These are phyloP conservation scores for Parnassius glacialis DNA, from an alignment of 2,888 invertebrate genomes.

Conservation along the genomic window DNA sequence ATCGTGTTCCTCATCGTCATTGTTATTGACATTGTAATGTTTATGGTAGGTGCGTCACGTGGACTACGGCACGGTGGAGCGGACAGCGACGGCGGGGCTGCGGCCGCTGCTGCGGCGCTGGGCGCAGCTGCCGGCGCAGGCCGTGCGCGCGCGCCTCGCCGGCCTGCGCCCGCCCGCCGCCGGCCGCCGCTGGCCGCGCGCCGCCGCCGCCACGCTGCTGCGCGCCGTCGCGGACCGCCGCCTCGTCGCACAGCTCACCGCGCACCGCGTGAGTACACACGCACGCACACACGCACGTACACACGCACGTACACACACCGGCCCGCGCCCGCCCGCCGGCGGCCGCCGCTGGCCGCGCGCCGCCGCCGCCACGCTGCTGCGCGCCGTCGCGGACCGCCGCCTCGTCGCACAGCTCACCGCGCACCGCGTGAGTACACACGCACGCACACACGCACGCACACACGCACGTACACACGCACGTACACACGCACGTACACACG, in stretches of 20 bases:
- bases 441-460: too few species aligned
- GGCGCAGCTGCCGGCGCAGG: conserved; percentile 71
- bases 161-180: conserved; percentile 61
- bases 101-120: conserved; percentile 62
- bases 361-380: conserved; percentile 49
- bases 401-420: too few species aligned
- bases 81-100: conserved; percentile 43
- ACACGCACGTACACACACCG: too few species aligned
- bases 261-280: too few species aligned
- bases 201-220: conserved; percentile 62
- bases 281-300: too few species aligned
- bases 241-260: conserved; percentile 37
- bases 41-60: conserved; percentile 73
- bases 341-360: too few species aligned
- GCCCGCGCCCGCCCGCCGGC: too few species aligned
- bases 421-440: too few species aligned
- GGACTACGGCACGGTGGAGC: conserved; percentile 80
- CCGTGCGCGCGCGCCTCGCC: conserved; percentile 72
- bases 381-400: conserved; percentile 26
- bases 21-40: neutral
- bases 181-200: conserved; percentile 68
- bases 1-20: too few species aligned
- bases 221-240: conserved; percentile 49
- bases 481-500: too few species aligned
- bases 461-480: too few species aligned